A percentile compares a stretch with the other conserved stretches of the same genome.
phyloP scores from a whole-genome alignment of 2,888 invertebrate species.

The Ormyrus thymus region DNA sequence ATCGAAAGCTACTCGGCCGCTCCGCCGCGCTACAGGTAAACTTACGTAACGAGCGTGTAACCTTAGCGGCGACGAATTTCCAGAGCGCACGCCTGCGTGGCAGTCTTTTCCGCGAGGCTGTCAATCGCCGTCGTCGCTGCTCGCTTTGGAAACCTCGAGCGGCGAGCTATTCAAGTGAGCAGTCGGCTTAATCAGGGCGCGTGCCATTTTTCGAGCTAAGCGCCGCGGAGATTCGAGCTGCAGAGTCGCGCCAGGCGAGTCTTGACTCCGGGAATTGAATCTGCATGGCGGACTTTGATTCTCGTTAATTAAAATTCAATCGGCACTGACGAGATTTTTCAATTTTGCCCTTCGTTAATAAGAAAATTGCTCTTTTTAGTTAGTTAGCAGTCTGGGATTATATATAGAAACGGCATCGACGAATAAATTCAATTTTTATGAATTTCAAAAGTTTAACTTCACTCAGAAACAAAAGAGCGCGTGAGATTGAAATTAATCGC shows the following conservation, averaged over 20 bases:
- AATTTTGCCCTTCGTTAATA: background rate
- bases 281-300: no score
- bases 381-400: no score
- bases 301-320: no score
- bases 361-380: no score
- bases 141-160: constrained; percentile 28
- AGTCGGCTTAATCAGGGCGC: constrained; percentile 20
- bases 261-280: no score
- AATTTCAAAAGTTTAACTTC: background rate
- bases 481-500: background rate
- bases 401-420: no score
- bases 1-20: constrained; percentile 45
- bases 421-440: no score
- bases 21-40: background rate
- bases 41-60: constrained; percentile 44
- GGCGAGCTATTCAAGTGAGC: constrained; percentile 25
- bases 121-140: constrained; percentile 9
- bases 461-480: constrained; percentile 37
- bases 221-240: no score
- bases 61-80: constrained; percentile 27
- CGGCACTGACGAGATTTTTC: background rate
- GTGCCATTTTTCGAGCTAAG: background rate
- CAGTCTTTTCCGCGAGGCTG: constrained; percentile 17
- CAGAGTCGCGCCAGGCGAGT: no score
- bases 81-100: background rate